Evolutionary conservation across 2,888 invertebrate genomes (phyloP).

Genomic region (Drosophila gaucha): DNA sequence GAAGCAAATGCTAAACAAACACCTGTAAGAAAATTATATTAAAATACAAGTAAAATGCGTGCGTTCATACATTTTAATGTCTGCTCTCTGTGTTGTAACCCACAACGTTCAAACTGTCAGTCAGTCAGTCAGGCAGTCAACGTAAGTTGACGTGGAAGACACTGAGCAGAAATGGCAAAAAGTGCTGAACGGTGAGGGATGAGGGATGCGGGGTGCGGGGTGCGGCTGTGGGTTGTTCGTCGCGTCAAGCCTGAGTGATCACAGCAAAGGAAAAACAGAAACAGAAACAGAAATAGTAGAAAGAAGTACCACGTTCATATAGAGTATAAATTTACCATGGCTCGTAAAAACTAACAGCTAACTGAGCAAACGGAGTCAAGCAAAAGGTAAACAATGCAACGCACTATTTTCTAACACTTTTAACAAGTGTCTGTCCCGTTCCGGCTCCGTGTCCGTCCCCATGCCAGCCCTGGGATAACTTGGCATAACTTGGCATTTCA

Average conservation of each 20-base stretch:
- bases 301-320: slow-evolving; percentile 29
- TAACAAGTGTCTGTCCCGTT: slow-evolving; percentile 68
- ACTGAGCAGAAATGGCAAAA: slow-evolving; percentile 68
- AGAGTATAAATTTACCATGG: slow-evolving; percentile 53
- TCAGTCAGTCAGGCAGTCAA: slow-evolving; percentile 62
- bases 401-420: slow-evolving; percentile 81
- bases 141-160: slow-evolving; percentile 63
- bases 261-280: slow-evolving; percentile 51
- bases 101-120: slow-evolving; percentile 65
- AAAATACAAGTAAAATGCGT: slow-evolving; percentile 59
- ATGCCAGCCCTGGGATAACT: slow-evolving; percentile 5
- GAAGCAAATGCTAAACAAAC: slow-evolving; percentile 37
- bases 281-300: slow-evolving; percentile 7
- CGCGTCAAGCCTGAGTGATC: slow-evolving; percentile 81
- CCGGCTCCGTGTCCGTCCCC: slow-evolving; percentile 1
- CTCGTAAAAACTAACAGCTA: slow-evolving; percentile 49
- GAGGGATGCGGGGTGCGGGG: not conserved
- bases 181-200: not conserved
- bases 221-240: slow-evolving; percentile 27
- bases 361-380: slow-evolving; percentile 64
- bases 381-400: slow-evolving; percentile 81
- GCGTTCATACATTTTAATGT: slow-evolving; percentile 56
- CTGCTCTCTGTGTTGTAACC: slow-evolving; percentile 35
- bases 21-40: slow-evolving; percentile 50
- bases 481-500: slow-evolving; percentile 36